A percentile compares a stretch with the other conserved stretches of the same genome.
phyloP scores from a whole-genome alignment of 2,888 invertebrate species.

The Nycteola revayana region DNA sequence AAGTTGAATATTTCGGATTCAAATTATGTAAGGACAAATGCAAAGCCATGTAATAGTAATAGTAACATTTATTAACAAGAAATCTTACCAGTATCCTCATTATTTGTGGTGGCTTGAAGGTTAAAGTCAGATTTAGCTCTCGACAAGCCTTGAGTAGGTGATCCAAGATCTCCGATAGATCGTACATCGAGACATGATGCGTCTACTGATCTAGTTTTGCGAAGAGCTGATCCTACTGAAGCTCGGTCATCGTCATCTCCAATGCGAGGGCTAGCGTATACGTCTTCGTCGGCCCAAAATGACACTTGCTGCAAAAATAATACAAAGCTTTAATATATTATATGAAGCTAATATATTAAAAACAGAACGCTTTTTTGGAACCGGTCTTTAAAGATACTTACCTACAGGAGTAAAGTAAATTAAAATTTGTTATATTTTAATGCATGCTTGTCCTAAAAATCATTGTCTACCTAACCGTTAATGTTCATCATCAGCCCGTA shows the following conservation, averaged over 20 bases:
- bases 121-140: slow-evolving; percentile 95
- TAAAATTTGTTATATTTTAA: no score
- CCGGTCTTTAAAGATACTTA: no score
- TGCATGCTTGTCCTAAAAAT: no score
- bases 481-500: no score
- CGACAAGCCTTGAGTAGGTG: slow-evolving; percentile 85
- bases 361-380: no score
- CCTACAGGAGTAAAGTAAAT: no score
- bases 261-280: slow-evolving; percentile 84
- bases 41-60: background rate
- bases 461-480: no score
- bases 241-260: slow-evolving; percentile 88
- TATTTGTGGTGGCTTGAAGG: slow-evolving; percentile 88
- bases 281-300: slow-evolving; percentile 90
- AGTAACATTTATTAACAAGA: no score
- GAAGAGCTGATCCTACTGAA: slow-evolving; percentile 89
- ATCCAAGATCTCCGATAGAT: slow-evolving; percentile 84
- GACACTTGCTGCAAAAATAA: slow-evolving; percentile 86
- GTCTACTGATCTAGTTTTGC: slow-evolving; percentile 94
- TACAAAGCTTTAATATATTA: no score
- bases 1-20: no score
- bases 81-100: slow-evolving; percentile 84
- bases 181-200: slow-evolving; percentile 93
- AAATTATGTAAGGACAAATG: background rate
- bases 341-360: no score